Evolutionary conservation across 2,888 invertebrate genomes (phyloP).

Genomic region (Melinaea menophilus): DNA sequence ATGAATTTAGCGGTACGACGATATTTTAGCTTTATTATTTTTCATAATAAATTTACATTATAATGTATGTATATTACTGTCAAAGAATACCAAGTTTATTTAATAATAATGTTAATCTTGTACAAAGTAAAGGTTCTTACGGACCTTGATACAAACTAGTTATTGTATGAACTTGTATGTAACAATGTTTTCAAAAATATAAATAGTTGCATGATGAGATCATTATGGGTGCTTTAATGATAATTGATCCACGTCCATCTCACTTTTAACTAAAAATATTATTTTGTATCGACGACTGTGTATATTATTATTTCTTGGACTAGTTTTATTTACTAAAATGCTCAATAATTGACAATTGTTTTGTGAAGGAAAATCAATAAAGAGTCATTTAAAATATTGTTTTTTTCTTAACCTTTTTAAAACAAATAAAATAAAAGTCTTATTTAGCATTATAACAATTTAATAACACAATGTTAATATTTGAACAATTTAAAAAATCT

Average conservation of each 20-base stretch:
- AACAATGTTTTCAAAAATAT: no score
- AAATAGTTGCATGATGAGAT: no score
- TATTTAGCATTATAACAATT: not conserved
- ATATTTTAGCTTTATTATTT: no score
- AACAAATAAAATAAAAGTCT: not conserved
- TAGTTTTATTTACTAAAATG: conserved; percentile 16
- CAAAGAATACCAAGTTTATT: no score
- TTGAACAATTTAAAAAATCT: conserved; percentile 5
- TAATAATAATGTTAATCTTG: no score
- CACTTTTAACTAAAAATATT: not conserved
- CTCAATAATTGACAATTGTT: conserved; percentile 35
- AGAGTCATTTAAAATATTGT: conserved; percentile 49
- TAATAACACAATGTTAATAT: conserved; percentile 8
- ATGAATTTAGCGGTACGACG: not conserved
- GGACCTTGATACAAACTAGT: no score
- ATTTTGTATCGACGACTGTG: not conserved
- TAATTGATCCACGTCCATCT: no score
- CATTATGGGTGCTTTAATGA: no score
- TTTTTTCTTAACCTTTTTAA: conserved; percentile 36
- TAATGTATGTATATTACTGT: no score
- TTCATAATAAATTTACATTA: no score
- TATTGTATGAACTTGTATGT: no score
- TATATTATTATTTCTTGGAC: conserved; percentile 1
- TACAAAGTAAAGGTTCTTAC: no score
- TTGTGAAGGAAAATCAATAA: conserved; percentile 73